A percentile compares a stretch with the other conserved stretches of the same genome.
phyloP scores from a whole-genome alignment of 2,888 invertebrate genomes.

The Allygus modestus region DNA sequence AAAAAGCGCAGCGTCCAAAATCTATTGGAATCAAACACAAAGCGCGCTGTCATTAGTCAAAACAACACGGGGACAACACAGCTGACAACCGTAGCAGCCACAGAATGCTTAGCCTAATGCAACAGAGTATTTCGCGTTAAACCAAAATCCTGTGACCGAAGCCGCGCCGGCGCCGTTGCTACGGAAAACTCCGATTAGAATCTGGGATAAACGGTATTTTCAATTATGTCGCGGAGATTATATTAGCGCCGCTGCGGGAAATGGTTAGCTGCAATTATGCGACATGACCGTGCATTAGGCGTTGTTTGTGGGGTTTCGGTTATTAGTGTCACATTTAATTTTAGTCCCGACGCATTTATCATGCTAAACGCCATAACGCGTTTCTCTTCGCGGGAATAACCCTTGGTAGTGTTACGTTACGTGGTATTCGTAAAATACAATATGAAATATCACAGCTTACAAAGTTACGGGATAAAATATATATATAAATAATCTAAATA shows the following conservation, averaged over 20 bases:
- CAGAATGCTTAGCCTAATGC: not conserved
- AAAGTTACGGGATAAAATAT: no score
- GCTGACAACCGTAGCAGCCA: not conserved
- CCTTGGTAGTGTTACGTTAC: no score
- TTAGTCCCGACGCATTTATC: not conserved
- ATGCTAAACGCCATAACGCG: not conserved
- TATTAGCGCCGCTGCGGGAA: conserved; percentile 19
- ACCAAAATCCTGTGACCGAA: not conserved
- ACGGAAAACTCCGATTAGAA: conserved; percentile 8
- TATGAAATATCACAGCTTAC: no score
- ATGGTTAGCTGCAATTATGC: conserved; percentile 2
- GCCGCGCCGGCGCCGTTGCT: not conserved
- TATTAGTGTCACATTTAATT: conserved; percentile 41
- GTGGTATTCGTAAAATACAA: no score
- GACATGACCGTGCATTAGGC: not conserved
- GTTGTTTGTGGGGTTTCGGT: not conserved
- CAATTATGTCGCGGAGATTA: conserved; percentile 27
- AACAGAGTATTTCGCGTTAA: not conserved
- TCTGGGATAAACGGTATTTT: conserved; percentile 22
- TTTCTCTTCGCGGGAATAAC: not conserved
- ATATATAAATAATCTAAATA: no score
- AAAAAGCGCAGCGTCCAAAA: conserved; percentile 12
- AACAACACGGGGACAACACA: conserved; percentile 10
- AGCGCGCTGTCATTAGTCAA: not conserved
- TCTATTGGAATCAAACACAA: not conserved